Conservation (phyloP, 2,797 vertebrate genomes). For the Etheostoma nigrum region DNA sequence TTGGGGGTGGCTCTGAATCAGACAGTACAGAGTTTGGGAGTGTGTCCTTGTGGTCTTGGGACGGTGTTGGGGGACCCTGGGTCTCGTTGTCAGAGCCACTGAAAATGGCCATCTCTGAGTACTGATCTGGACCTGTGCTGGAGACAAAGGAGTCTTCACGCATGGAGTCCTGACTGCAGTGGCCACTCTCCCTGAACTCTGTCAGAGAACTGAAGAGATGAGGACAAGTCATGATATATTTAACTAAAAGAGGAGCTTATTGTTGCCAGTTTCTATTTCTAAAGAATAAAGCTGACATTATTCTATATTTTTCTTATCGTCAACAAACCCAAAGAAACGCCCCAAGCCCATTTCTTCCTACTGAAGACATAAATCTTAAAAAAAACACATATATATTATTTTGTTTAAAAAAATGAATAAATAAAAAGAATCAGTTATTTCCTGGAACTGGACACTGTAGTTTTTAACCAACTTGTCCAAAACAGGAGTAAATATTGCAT, state of each 20-base stretch:
- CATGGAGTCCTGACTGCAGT: slow-evolving; percentile 83
- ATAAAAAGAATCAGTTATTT: no score
- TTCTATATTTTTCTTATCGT: not conserved
- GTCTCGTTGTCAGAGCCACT: slow-evolving; percentile 75
- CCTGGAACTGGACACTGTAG: no score
- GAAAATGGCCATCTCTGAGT: slow-evolving; percentile 68
- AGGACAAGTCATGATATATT: not conserved
- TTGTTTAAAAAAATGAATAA: no score
- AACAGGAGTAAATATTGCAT: not conserved
- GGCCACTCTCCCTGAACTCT: slow-evolving; percentile 68
- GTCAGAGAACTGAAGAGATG: slow-evolving; percentile 51
- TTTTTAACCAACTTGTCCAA: no score
- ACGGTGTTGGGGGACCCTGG: slow-evolving; percentile 20
- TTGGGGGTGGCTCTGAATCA: slow-evolving; percentile 26
- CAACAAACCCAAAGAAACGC: not conserved
- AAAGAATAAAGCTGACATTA: not conserved
- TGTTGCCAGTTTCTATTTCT: not conserved
- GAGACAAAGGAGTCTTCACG: slow-evolving; percentile 80
- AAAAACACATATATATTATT: not conserved
- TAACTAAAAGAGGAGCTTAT: not conserved
- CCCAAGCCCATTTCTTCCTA: not conserved
- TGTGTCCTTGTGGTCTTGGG: slow-evolving; percentile 37
- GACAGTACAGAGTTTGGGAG: not conserved
- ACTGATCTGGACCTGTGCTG: slow-evolving; percentile 69
- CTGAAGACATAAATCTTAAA: not conserved